phyloP scores from a whole-genome alignment of 2,888 invertebrate genomes.

The Steinernema hermaphroditum region DNA sequence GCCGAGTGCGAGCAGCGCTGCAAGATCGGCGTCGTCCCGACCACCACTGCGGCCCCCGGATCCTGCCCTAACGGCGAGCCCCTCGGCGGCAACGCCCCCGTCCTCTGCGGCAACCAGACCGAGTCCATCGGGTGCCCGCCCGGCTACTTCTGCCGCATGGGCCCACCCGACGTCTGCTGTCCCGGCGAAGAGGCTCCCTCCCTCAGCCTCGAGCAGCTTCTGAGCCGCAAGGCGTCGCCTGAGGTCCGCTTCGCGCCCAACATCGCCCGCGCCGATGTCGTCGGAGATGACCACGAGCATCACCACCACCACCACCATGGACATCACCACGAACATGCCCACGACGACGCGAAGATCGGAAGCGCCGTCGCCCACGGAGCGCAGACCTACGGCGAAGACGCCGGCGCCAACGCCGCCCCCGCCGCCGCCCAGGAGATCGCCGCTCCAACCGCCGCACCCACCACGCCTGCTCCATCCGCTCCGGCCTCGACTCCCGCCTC shows the following conservation, averaged over 20 bases:
- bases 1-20: conserved; percentile 60
- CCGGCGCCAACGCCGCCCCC: conserved; percentile 23
- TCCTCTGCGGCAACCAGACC: conserved; percentile 60
- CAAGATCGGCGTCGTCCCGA: conserved; percentile 45
- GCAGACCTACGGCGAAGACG: conserved; percentile 25
- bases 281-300: conserved; percentile 33
- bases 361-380: conserved; percentile 13
- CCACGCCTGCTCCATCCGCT: conserved; percentile 4
- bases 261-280: conserved; percentile 27
- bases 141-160: conserved; percentile 60
- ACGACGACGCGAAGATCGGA: too few species aligned
- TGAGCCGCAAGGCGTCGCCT: neutral
- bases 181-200: conserved; percentile 43
- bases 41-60: conserved; percentile 50
- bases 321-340: conserved; percentile 32
- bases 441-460: conserved; percentile 20
- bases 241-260: conserved; percentile 29
- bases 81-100: conserved; percentile 62
- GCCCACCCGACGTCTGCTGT: conserved; percentile 66
- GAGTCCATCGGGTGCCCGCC: conserved; percentile 65
- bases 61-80: conserved; percentile 60
- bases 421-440: conserved; percentile 15
- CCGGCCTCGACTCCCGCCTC: conserved; percentile 23
- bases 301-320: conserved; percentile 31
- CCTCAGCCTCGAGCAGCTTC: conserved; percentile 10